Conservation (phyloP, 2,888 invertebrate genomes). For the Hypselothyrea guttata region DNA sequence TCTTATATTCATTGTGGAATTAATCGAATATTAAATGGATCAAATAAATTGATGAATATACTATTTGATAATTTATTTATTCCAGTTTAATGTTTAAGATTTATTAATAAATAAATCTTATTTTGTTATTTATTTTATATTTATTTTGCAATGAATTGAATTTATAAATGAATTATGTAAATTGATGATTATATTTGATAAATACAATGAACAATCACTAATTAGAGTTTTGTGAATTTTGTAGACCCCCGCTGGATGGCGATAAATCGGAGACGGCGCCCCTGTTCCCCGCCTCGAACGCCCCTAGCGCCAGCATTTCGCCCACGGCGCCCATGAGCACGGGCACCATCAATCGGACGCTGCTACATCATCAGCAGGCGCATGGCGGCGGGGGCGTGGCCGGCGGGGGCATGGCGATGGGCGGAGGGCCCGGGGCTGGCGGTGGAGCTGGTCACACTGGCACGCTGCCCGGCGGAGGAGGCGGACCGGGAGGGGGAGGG, state of each 20-base stretch:
- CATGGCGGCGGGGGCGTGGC: conserved; percentile 65
- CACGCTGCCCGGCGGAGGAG: conserved; percentile 70
- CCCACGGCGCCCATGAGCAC: conserved; percentile 80
- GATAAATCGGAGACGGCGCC: conserved; percentile 83
- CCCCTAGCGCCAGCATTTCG: conserved; percentile 81
- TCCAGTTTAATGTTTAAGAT: too few relatives aligned
- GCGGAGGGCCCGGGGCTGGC: not conserved
- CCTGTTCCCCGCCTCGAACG: conserved; percentile 80
- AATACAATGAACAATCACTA: too few relatives aligned
- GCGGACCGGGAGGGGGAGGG: conserved; percentile 51
- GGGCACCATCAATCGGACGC: conserved; percentile 82
- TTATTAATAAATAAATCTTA: too few relatives aligned
- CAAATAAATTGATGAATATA: too few relatives aligned
- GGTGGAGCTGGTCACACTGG: conserved; percentile 55
- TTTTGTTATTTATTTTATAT: too few relatives aligned
- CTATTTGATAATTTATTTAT: too few relatives aligned
- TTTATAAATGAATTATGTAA: too few relatives aligned
- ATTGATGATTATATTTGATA: too few relatives aligned
- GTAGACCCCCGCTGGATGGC: conserved; percentile 77
- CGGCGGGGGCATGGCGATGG: conserved; percentile 34
- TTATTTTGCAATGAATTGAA: too few relatives aligned
- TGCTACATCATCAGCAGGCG: conserved; percentile 81
- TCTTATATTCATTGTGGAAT: too few relatives aligned
- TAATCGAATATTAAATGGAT: too few relatives aligned
- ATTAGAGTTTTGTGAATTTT: too few relatives aligned